Evolutionary conservation across 1,140 invertebrate genomes (phyloP), one percentile per base, ranked within the genome.

Genomic region (Leguminivora glycinivorella): DNA sequence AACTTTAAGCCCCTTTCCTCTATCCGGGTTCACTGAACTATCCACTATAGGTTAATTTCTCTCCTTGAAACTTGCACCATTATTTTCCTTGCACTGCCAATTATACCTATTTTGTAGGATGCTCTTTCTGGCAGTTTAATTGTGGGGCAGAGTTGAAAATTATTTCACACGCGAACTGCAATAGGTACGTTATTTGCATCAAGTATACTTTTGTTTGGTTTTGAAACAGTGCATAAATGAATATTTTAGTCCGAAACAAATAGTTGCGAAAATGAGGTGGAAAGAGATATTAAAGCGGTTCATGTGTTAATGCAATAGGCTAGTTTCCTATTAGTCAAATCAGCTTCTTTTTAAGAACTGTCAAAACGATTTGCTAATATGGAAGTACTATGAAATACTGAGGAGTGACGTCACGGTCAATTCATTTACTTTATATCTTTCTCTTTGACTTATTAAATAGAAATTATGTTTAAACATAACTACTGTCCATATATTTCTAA

Each of bases 61-160:
- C 19, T 52, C 47, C 47, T 52, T 52, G 47, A 52, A 52, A 52
- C 19, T 52, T 52, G 19, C 47, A 52, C 47, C 47, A 52, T 52
- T 6, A 52, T 52, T 52, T 52, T 9, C 47, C 47, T 22, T 52
- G 47, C 2, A 19, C 6, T 52, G 19, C 14, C 47, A 52, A 52
- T 52, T 52, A 52, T 52, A 52, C 47, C 47, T 52, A 52, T 52
- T 52, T 52, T 9, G 19, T 22, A 52, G n/a, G 43, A 22, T 52
- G 47, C 47, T 52, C 19, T 52, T 52, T 52, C 47, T 52, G 47
- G 47, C 47, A 52, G 47, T 52, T 52, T 52, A 52, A 52, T 52
- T 52, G 47, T 9, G 10, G 47, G n/a, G 17, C 4, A 10, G 47
- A 52, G 47, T 22, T 52, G 19, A 52, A 52, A 52, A 52, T 52